A percentile compares a stretch with the other conserved stretches of the same genome.
phyloP scores from a whole-genome alignment of 2,888 invertebrate genomes.

The Patella pellucida region DNA sequence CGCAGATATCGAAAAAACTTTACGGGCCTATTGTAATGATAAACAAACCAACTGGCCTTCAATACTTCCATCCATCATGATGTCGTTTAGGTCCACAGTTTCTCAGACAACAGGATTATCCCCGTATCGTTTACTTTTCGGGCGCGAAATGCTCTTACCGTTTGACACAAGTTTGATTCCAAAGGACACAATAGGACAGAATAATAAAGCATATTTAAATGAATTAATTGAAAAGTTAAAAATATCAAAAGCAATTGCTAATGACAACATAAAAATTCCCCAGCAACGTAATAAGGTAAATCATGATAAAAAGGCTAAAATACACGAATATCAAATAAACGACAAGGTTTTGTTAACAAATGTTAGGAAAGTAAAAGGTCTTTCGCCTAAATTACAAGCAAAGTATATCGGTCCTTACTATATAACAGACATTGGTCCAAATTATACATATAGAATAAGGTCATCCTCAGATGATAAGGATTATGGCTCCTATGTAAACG shows the following conservation, averaged over 20 bases:
- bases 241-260: conserved; percentile 23
- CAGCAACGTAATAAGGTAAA: background rate
- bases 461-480: background rate
- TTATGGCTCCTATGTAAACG: background rate
- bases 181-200: conserved; percentile 30
- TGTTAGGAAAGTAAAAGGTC: background rate
- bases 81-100: too few species aligned
- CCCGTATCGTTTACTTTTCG: conserved; percentile 36
- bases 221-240: conserved; percentile 23
- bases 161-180: conserved; percentile 31
- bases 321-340: background rate
- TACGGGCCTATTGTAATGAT: conserved; percentile 31
- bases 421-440: background rate
- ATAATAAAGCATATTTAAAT: conserved; percentile 32
- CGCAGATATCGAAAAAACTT: conserved; percentile 33
- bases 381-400: background rate
- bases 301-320: background rate
- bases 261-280: conserved; percentile 19
- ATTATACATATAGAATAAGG: background rate
- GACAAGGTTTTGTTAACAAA: background rate
- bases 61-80: conserved; percentile 32
- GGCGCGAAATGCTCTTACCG: conserved; percentile 35
- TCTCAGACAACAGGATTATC: conserved; percentile 35
- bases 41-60: conserved; percentile 37
- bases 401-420: background rate